A percentile compares a stretch with the other conserved stretches of the same genome.
These are phyloP conservation scores for Dryobota labecula DNA, from an alignment of 2,888 invertebrate species.

Conservation along the genomic window DNA sequence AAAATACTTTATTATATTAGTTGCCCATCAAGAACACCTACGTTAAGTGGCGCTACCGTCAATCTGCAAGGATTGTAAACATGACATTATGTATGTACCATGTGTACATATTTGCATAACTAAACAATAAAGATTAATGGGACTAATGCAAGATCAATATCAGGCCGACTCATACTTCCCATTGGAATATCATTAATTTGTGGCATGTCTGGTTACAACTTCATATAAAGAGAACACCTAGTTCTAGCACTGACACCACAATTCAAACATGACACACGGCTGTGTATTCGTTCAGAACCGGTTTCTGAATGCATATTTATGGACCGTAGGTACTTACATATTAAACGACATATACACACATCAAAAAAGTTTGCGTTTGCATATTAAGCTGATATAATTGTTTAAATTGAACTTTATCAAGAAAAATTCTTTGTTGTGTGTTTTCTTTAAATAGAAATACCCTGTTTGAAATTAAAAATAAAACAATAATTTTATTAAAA, in stretches of 20 bases:
- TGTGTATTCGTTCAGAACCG: slow-evolving; percentile 56
- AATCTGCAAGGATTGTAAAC: slow-evolving; percentile 34
- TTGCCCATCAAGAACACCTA: neutral
- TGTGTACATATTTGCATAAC: slow-evolving; percentile 54
- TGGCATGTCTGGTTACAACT: slow-evolving; percentile 36
- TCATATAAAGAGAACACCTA: slow-evolving; percentile 53
- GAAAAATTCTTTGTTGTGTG: too few relatives aligned
- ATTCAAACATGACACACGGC: slow-evolving; percentile 53
- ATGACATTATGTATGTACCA: slow-evolving; percentile 48
- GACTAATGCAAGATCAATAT: slow-evolving; percentile 50
- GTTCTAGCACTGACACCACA: slow-evolving; percentile 53
- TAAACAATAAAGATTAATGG: slow-evolving; percentile 56
- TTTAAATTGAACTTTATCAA: too few relatives aligned
- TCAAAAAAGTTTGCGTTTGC: too few relatives aligned
- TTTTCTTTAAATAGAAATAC: too few relatives aligned
- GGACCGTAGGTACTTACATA: slow-evolving; percentile 24
- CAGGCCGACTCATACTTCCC: slow-evolving; percentile 32
- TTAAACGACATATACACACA: too few relatives aligned
- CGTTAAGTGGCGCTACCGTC: slow-evolving; percentile 19
- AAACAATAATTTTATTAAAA: too few relatives aligned
- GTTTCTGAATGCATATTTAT: slow-evolving; percentile 45
- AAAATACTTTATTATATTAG: too few relatives aligned
- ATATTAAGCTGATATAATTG: too few relatives aligned
- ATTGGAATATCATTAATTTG: slow-evolving; percentile 39
- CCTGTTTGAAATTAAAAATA: too few relatives aligned